Evolutionary conservation across 2,888 invertebrate genomes (phyloP).

Genomic region (Therioaphis trifolii): DNA sequence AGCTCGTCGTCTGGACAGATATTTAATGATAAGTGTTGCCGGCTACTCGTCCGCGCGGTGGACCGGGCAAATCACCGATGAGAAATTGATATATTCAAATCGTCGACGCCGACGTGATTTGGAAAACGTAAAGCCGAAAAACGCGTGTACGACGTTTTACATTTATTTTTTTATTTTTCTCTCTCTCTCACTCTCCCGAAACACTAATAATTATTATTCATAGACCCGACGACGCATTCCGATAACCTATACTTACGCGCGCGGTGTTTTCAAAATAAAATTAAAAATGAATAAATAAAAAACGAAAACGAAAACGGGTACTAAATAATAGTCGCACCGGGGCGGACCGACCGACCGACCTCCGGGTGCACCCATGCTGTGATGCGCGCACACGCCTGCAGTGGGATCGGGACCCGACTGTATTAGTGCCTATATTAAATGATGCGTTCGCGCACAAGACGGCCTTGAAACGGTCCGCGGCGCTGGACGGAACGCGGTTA

Average conservation of each 20-base stretch:
- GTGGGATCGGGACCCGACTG: too few species aligned
- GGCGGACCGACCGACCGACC: too few species aligned
- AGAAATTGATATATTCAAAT: neutral
- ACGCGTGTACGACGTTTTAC: neutral
- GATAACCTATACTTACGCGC: neutral
- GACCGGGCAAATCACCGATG: neutral
- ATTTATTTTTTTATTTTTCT: too few species aligned
- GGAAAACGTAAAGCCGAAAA: neutral
- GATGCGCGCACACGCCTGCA: too few species aligned
- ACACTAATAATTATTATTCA: neutral
- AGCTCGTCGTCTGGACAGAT: too few species aligned
- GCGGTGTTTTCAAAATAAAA: too few species aligned
- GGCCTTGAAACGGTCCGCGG: constrained; percentile 8
- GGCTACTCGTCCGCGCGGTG: neutral
- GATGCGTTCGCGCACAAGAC: too few species aligned
- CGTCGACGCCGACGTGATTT: constrained; percentile 37
- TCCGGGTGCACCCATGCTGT: too few species aligned
- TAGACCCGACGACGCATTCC: neutral
- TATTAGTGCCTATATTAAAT: too few species aligned
- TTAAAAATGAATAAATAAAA: too few species aligned
- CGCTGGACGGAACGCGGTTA: too few species aligned
- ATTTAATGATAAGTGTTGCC: neutral
- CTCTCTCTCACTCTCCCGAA: neutral
- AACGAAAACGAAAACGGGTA: constrained; percentile 7
- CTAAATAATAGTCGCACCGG: too few species aligned